Evolutionary conservation across 2,113 vertebrate species (phyloP).

Genomic region (Tichodroma muraria): DNA sequence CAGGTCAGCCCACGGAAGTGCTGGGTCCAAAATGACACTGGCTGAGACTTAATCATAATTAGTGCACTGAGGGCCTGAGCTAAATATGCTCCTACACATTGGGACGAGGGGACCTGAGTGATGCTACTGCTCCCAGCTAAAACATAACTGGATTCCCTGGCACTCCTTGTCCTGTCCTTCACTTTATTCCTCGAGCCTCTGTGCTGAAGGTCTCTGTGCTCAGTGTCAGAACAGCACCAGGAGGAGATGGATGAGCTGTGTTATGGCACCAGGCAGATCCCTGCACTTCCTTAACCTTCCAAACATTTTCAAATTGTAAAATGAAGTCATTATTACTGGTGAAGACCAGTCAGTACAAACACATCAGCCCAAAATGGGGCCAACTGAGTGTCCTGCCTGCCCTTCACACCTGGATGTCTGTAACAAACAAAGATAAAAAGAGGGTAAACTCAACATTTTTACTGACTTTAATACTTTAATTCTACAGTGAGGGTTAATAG

Average conservation of each 20-base stretch:
- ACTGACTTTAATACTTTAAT: neutral
- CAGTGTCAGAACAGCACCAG: neutral
- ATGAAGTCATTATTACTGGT: neutral
- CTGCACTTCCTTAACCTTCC: neutral
- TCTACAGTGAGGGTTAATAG: neutral
- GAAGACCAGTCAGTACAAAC: neutral
- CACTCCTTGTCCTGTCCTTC: neutral
- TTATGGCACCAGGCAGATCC: neutral
- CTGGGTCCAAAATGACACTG: neutral
- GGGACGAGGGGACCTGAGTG: neutral
- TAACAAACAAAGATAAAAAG: neutral
- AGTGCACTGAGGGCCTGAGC: neutral
- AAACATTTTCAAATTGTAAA: neutral
- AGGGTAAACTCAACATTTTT: neutral
- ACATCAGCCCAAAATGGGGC: neutral
- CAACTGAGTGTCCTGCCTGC: neutral
- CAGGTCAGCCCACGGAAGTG: neutral
- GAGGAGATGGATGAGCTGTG: neutral
- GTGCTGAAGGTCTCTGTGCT: neutral
- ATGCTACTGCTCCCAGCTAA: neutral
- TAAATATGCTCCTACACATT: neutral
- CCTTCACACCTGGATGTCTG: neutral
- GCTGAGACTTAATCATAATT: neutral
- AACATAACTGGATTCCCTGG: neutral
- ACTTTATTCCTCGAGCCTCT: neutral